A percentile compares a stretch with the other conserved stretches of the same genome.
Conservation (phyloP, 2,888 invertebrate genomes). For the Heliconius sara region DNA sequence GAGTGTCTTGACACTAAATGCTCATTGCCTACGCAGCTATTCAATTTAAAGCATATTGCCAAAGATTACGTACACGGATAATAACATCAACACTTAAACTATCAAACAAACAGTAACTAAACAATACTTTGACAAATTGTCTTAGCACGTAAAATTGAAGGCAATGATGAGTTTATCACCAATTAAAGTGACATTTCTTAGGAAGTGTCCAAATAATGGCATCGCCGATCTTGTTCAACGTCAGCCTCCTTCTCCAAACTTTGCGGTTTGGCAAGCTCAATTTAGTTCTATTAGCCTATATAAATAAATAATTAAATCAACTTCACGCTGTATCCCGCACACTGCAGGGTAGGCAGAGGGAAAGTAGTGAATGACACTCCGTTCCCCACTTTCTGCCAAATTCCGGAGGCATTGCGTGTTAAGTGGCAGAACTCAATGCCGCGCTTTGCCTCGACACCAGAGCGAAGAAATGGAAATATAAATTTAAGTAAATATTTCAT, state of each 20-base stretch:
- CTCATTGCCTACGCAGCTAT: not conserved
- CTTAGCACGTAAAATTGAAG: not conserved
- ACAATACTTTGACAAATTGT: not conserved
- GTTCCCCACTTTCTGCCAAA: no score
- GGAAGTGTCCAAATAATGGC: conserved; percentile 25
- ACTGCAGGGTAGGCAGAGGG: no score
- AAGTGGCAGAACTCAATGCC: no score
- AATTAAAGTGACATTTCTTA: conserved; percentile 5
- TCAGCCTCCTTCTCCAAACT: conserved; percentile 17
- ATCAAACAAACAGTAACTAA: not conserved
- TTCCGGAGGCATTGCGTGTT: no score
- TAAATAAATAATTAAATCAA: no score
- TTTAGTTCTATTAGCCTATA: not conserved
- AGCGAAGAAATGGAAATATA: no score
- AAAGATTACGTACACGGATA: not conserved
- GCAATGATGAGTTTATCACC: not conserved
- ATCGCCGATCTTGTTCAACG: conserved; percentile 12
- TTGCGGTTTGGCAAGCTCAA: conserved; percentile 1
- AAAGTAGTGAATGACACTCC: no score
- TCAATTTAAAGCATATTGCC: not conserved
- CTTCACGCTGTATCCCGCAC: no score
- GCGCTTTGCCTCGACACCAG: no score
- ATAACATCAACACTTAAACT: not conserved
- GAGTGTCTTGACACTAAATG: not conserved
- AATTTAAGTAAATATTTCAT: no score